Base-by-base conservation (phyloP, 2,113 vertebrate species). In the Neolamprologus hecqui region DNA sequence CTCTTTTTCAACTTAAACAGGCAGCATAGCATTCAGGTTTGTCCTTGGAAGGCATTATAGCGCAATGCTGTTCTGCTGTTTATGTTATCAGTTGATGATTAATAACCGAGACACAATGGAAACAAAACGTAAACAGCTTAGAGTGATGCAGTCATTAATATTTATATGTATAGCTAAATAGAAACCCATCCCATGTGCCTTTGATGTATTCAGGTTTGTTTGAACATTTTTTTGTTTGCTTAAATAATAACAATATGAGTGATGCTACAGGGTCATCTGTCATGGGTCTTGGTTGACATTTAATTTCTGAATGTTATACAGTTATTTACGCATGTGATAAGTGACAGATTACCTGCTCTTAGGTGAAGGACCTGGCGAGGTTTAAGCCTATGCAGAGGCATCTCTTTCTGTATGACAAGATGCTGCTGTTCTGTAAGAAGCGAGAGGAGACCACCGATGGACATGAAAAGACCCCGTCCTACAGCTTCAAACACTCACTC, bases 331-430 rank as follows among this genome's bases (percentile, higher is more conserved):
- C 26, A n/a, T 31, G 15, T n/a, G 15, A 31, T 49, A 77, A 49
- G 14, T 49, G 70, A 88, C 2, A 19, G 6, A 11, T 79, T 2
- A 3, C 8, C 45, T 90, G 55, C 7, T 87, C 86, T 23, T 88
- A 95, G 94, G 98, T 99, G 87, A 99, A 98, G 95, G 98, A 99
- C 92, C 94, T 99, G 92, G 98, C 98, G 3, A 95, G 98, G 63
- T 99, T 99, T 88, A 99, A 99, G 90, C 98, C 98, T 2, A 99
- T 98, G 97, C 98, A 98, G 91, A 96, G 98, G 54, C 98, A 99
- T 77, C 96, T 99, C 40, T 99, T 99, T 88, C 97, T 99, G 2
- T 99, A 99, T 11, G 95, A 98, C 79, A 98, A 96, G 92, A 98
- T 97, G 88, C 92, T 99, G 0, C 95, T 99, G 63, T 99, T 99